Evolutionary conservation across 2,797 vertebrate species (phyloP).

Genomic region (Acanthurus leucopareius): DNA sequence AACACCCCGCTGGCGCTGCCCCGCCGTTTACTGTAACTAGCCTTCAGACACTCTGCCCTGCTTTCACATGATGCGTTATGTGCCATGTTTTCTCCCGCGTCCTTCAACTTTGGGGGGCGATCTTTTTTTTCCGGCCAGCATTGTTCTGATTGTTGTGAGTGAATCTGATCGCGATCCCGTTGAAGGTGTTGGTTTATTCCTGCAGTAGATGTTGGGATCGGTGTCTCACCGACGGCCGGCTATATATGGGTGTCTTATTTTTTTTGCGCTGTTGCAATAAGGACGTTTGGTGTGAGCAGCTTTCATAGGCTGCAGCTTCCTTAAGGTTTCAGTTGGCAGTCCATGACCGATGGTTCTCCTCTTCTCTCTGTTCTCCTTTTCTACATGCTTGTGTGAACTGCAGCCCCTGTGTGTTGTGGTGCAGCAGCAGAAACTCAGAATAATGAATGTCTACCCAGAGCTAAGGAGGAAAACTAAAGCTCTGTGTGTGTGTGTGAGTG

Average conservation of each 20-base stretch:
- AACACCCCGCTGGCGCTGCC: constrained; percentile 71
- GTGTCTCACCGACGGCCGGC: constrained; percentile 8
- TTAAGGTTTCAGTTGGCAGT: constrained; percentile 24
- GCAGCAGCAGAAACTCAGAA: constrained; percentile 79
- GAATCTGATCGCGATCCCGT: constrained; percentile 45
- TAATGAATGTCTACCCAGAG: constrained; percentile 67
- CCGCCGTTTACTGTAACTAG: constrained; percentile 64
- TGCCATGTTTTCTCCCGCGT: background rate
- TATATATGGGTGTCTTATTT: constrained; percentile 36
- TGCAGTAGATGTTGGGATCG: constrained; percentile 53
- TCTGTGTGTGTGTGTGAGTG: constrained; percentile 38
- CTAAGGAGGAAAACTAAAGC: constrained; percentile 59
- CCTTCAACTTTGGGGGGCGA: constrained; percentile 71
- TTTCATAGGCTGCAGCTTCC: constrained; percentile 18
- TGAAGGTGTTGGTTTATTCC: constrained; percentile 50
- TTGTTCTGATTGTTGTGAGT: constrained; percentile 2
- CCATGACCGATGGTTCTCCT: constrained; percentile 44
- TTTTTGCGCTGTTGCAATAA: constrained; percentile 28
- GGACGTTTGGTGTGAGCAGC: constrained; percentile 22
- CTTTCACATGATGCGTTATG: constrained; percentile 5
- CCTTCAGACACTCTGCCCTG: constrained; percentile 29
- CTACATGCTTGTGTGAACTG: constrained; percentile 55
- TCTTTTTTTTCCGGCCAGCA: background rate
- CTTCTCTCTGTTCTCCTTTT: constrained; percentile 15
- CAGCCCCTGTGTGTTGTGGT: constrained; percentile 53